Evolutionary conservation across 2,113 vertebrate genomes (phyloP), one percentile per base, ranked within the genome.

Genomic region (Aythya baeri): DNA sequence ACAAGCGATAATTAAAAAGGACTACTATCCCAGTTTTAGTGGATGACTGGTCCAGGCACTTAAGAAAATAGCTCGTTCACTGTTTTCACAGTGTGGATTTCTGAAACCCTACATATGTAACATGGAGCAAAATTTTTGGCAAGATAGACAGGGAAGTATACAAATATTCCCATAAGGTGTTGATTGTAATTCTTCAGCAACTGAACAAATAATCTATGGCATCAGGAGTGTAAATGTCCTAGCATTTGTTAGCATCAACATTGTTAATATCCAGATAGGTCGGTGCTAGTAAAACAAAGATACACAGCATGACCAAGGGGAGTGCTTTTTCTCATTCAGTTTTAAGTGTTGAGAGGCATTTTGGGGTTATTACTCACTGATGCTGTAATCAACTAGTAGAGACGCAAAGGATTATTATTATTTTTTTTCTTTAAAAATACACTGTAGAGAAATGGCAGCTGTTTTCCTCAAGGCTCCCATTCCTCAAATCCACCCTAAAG

Each of bases 401-500:
- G 34, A 77, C 22, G 75, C 31, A 86, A 66, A 25, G 32, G 17
- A 46, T 31, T 50, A 59, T 54, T 57, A 52, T 43, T 38, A 10
- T 41, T 41, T 65, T 78, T 43, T 65, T 78, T 68, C 6, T 57
- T 94, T 86, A 71, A 11, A 90, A 71, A 46, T 86, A 74, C 13
- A 34, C 43, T 81, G 26, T 65, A 76, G 31, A 85, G 63, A 93
- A 92, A 85, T 94, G 49, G 63, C 61, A 96, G 29, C 59, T 92
- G 26, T 94, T 94, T 85, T 88, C 54, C 89, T 92, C 43, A 92
- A 95, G 88, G 70, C 75, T 91, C 5, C 5, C 75, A 76, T 92
- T 96, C 80, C 93, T 91, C 92, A 96, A 88, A 90, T 92, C 78
- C 55, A 62, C 89, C 46, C 52, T 81, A 93, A 95, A 96, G 55